These are phyloP conservation scores for Gymnocheta viridis DNA, from an alignment of 2,888 invertebrate species.

Conservation along the genomic window DNA sequence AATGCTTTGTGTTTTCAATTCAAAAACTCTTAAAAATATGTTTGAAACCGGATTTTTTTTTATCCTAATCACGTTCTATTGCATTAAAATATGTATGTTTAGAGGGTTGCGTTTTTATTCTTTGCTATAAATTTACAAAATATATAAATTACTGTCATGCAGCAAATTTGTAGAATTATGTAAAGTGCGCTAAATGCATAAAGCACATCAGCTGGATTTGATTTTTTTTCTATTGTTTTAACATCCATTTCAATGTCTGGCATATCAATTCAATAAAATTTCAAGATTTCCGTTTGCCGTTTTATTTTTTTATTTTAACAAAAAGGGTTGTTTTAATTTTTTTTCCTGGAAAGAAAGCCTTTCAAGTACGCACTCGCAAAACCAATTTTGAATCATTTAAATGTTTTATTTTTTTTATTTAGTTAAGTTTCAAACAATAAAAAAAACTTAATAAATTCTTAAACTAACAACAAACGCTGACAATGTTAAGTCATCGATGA, in stretches of 20 bases:
- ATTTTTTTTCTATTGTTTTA: slow-evolving; percentile 28
- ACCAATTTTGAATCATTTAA: neutral
- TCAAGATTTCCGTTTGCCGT: slow-evolving; percentile 15
- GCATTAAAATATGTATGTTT: neutral
- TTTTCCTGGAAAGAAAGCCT: slow-evolving; percentile 30
- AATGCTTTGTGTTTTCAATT: neutral
- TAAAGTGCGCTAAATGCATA: slow-evolving; percentile 1
- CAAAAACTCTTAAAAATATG: neutral
- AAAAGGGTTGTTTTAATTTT: slow-evolving; percentile 16
- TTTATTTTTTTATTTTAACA: neutral
- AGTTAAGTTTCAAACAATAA: neutral
- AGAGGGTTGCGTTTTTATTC: slow-evolving; percentile 26
- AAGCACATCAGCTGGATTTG: slow-evolving; percentile 4
- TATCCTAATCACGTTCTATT: slow-evolving; percentile 25
- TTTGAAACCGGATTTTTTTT: slow-evolving; percentile 4
- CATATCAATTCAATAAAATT: slow-evolving; percentile 40
- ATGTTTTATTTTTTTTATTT: neutral
- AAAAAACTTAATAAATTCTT: neutral
- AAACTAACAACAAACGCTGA: too few species aligned
- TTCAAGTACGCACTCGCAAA: slow-evolving; percentile 41
- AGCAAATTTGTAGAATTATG: slow-evolving; percentile 19
- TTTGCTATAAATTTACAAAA: slow-evolving; percentile 5
- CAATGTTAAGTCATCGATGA: too few species aligned
- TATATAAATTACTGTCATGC: slow-evolving; percentile 20
- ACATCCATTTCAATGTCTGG: slow-evolving; percentile 3